Percentiles rank a stretch among this genome's conserved stretches.
These are phyloP conservation scores for Melanotaenia parkinsoni DNA, from an alignment of 2,797 vertebrate species.

Conservation along the genomic window DNA sequence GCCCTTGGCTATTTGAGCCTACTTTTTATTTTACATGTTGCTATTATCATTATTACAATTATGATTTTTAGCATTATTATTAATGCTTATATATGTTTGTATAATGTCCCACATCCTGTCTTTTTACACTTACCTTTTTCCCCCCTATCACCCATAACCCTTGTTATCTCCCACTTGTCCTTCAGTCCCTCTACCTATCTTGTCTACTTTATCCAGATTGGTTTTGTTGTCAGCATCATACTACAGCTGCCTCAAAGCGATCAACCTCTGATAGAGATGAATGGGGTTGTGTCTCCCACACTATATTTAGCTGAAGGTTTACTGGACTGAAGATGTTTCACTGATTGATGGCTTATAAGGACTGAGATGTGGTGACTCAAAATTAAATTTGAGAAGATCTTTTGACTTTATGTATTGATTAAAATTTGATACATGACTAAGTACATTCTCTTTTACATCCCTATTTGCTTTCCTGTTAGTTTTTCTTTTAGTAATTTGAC, in stretches of 20 bases:
- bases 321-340: background rate
- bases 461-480: background rate
- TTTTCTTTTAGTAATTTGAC: background rate
- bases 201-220: conserved; percentile 11
- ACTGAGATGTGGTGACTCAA: background rate
- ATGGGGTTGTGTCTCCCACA: background rate
- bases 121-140: too few relatives aligned
- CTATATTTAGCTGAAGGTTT: background rate
- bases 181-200: conserved; percentile 3
- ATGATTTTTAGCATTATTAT: too few relatives aligned
- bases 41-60: too few relatives aligned
- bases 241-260: conserved; percentile 5
- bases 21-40: too few relatives aligned
- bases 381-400: background rate
- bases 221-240: background rate
- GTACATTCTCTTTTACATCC: background rate
- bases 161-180: conserved; percentile 10
- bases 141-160: background rate
- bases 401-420: background rate
- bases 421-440: background rate
- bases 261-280: background rate
- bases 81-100: background rate
- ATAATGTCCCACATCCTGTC: too few relatives aligned
- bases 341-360: background rate
- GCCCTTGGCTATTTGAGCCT: too few relatives aligned